Evolutionary conservation across 2,797 vertebrate species (phyloP), one percentile per base, ranked within the genome.

Genomic region (Neoniphon sammara): DNA sequence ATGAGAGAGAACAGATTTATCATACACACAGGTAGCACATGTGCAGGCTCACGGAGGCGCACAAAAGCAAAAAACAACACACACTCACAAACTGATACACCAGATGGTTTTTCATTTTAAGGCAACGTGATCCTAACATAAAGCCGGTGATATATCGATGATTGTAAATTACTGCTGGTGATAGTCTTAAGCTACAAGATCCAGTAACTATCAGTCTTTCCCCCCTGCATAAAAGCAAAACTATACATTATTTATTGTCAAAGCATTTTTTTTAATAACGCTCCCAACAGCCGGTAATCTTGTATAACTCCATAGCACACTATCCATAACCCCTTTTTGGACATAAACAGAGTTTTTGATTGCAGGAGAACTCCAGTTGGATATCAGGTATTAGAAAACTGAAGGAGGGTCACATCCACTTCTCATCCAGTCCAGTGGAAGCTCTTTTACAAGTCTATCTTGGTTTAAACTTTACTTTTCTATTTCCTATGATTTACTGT

Each of bases 1-100:
- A 94, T 92, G 92, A 92, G 91, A 84, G 89, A 66, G 89, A 90
- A 92, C 87, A 93, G 91, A 94, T 94, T 93, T 93, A 94, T 94
- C 93, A 94, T 91, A 90, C 86, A 90, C 89, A 80, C 91, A 92
- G 92, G 91, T 93, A 92, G 85, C 89, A 91, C 91, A 91, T 90
- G 92, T 91, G 86, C 89, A 84, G 83, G 62, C 82, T 76, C 87
- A 72, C 82, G 89, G 89, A 76, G 70, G 78, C 78, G 79, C 66
- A 89, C 83, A 84, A 86, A 86, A 89, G 81, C 85, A 88, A 88
- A n/a, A 87, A 87, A 86, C 75, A 84, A 85, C 84, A 56, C 58
- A 56, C 12, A 2, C 80, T 77, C 84, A 44, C 87, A 84, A 86
- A 81, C 82, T 83, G 66, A 49, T 49, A 66, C 71, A 66, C 81